Base-by-base conservation (phyloP, 2,113 vertebrate species). In the Antigone vipio region DNA sequence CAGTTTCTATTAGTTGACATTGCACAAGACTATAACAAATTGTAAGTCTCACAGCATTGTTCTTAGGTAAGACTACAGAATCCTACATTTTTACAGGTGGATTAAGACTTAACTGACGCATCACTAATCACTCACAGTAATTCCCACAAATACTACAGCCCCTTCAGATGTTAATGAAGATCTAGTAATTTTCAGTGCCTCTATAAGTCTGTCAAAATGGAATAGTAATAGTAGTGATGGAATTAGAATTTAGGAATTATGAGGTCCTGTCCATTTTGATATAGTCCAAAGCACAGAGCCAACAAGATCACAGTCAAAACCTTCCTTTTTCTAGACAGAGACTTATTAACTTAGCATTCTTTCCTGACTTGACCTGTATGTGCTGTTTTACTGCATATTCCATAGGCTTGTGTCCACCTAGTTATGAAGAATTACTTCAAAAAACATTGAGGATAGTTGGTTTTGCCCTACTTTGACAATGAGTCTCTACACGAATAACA, bases 1-100 rank as follows among this genome's bases (percentile, higher is more conserved):
- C 10, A 73, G 32, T 91, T 71, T 82, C 29, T 56, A 23, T 66
- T 24, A 81, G 40, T 34, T 80, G 47, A 73, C 62, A 80, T 29
- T 89, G 55, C 45, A 62, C 15, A 52, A 67, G 45, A 62, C 11
- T 77, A 4, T 14, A 84, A 47, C 15, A 52, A 79, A 81, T 20
- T 0, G 0, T 22, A 76, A 56, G 4, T 4, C 40, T 85, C 40
- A 64, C 27, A 58, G 24, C 27, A 44, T 9, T 4, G 0, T 72
- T 68, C 58, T 86, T 20, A 14, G 38, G 34, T 27, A 58, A 62
- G 42, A 40, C 34, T 73, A 74, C 6, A 80, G 35, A 80, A 58
- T 21, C 32, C 20, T 69, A n/a, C 40, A 29, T 58, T 85, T 87
- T 73, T 62, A 68, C 32, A 17, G 3, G 7, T 71, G 32, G 50